Evolutionary conservation across 2,888 invertebrate species (phyloP).

Genomic region (Melinaea marsaeus): DNA sequence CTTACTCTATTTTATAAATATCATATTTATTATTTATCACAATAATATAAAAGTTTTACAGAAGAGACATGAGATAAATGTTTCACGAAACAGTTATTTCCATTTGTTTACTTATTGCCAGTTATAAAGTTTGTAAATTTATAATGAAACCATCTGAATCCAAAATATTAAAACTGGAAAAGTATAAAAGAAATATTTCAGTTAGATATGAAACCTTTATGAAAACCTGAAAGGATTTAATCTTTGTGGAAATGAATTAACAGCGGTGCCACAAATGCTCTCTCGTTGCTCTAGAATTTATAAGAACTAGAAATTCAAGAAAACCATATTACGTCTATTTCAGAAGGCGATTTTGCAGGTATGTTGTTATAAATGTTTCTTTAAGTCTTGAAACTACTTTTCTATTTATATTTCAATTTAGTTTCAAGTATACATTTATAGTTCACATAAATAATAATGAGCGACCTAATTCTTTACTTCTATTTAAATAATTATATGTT

Average conservation of each 20-base stretch:
- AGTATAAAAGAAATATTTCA: not conserved
- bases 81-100: slow-evolving; percentile 2
- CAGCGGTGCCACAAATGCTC: slow-evolving; percentile 86
- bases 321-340: slow-evolving; percentile 86
- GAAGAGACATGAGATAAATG: not conserved
- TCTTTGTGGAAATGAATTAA: slow-evolving; percentile 89
- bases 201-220: not conserved
- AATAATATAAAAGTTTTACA: not conserved
- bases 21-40: not conserved
- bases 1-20: too few species aligned
- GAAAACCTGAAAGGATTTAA: slow-evolving; percentile 89
- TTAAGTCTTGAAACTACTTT: not conserved
- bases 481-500: too few species aligned
- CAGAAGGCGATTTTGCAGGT: slow-evolving; percentile 93
- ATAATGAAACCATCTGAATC: slow-evolving; percentile 1
- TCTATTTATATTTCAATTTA: not conserved
- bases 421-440: not conserved
- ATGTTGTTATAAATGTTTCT: slow-evolving; percentile 26
- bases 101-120: not conserved
- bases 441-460: too few species aligned
- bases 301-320: too few species aligned
- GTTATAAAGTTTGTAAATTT: slow-evolving; percentile 8
- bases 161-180: not conserved
- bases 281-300: slow-evolving; percentile 88
- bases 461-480: too few species aligned